These are phyloP conservation scores for Peromyscus leucopus DNA, from an alignment of 2,113 vertebrate genomes.

Conservation along the genomic window DNA sequence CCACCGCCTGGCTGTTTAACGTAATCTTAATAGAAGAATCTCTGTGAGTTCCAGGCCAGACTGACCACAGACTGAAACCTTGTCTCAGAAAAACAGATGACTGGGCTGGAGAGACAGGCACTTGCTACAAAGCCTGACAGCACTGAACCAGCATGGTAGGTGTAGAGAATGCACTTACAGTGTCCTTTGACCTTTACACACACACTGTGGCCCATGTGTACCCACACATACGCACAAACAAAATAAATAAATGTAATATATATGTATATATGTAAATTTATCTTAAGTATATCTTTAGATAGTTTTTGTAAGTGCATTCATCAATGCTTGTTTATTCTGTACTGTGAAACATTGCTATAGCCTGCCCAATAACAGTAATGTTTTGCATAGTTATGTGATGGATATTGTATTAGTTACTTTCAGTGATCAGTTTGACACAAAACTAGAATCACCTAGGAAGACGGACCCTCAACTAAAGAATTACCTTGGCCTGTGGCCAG, in stretches of 20 bases:
- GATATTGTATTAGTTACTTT: neutral
- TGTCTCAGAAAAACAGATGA: neutral
- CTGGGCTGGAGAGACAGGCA: neutral
- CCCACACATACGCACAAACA: neutral
- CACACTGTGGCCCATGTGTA: neutral
- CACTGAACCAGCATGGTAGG: neutral
- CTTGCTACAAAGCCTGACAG: neutral
- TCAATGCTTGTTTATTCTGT: constrained; percentile 4
- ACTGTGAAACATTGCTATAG: constrained; percentile 37
- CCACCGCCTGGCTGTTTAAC: neutral
- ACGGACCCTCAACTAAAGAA: too few species aligned
- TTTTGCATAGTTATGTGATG: neutral
- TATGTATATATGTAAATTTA: neutral
- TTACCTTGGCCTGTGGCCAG: neutral
- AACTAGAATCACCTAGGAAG: neutral
- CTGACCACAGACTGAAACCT: neutral
- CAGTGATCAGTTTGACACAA: neutral
- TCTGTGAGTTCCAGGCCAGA: neutral
- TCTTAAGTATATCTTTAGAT: neutral
- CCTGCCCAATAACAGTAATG: neutral
- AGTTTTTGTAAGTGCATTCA: neutral
- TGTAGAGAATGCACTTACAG: neutral
- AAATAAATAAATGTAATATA: neutral
- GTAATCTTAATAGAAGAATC: neutral
- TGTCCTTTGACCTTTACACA: neutral